Evolutionary conservation across 2,888 invertebrate species (phyloP), one percentile per base, ranked within the genome.

Genomic region (Habroteleia sp.): DNA sequence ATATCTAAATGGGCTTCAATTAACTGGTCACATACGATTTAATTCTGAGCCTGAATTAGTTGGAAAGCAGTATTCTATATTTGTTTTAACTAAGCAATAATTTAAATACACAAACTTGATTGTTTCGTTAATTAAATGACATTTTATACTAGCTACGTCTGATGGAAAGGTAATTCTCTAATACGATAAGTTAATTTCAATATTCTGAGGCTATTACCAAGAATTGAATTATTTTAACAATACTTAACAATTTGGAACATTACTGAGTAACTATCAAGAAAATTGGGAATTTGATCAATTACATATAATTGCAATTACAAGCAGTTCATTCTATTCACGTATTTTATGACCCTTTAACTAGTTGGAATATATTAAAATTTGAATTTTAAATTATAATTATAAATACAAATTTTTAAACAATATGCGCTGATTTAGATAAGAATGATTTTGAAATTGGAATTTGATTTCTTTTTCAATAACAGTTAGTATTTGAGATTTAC

Each of bases 81-180:
- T 50, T 50, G 50, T 35, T 35, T 35, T 20, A 50, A 50, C 35
- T 50, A 50, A 50, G 25, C 50, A 50, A 50, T 35, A 52, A 37
- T 52, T 39, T 52, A 52, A 52, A 52, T 39, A 52, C 37, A 25
- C 5, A 39, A 23, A 48, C 48, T 14, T 33, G 52, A 52, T 52
- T 52, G 52, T 52, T 39, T 16, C 39, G 52, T 52, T 52, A 52
- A 52, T 52, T 39, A 13, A 52, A 27, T 16, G 52, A 14, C 52
- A 13, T 52, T 52, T 52, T 52, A 27, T 39, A 25, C 27, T 5
- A 20, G 5, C 20, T 5, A 20, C 20, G 2, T 20, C 5, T 3
- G 11, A 27, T 35, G 25, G 31, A 46, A 46, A 46, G 10, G 31
- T 29, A 29, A 46, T 31, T 46, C 29, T 3, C 3, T 48, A 48